Evolutionary conservation across 2,113 vertebrate species (phyloP), one percentile per base, ranked within the genome.

Genomic region (Scopus umbretta): DNA sequence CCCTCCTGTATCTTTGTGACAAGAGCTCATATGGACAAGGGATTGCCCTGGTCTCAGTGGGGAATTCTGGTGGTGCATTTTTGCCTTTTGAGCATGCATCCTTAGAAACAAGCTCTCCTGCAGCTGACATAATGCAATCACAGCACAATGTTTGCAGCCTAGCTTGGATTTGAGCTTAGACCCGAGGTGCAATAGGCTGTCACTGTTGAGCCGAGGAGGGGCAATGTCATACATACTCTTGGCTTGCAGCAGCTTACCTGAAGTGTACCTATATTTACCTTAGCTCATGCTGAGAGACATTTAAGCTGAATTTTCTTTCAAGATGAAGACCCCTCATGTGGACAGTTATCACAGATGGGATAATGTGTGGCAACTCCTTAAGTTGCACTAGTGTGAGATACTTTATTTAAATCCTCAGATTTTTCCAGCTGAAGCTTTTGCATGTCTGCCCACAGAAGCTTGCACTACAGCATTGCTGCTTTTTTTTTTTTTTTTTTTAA

Each of bases 81-180:
- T 65, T 94, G 34, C 34, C 16, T 85, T 89, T 53, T 63, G 49
- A 80, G 49, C 2, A 1, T 27, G 56, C 32, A 79, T 56, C 43
- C 47, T 80, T 91, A 30, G 50, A 42, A 67, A 38, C 16, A 27
- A 84, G 29, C 32, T 92, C 22, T 86, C 16, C 29, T 72, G 40
- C 13, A 19, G 16, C 29, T 84, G 43, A 6, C 0, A 43, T 43
- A 2, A 1, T 38, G 34, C 17, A 50, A 1, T 81, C 2, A 1
- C 8, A 45, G 56, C 23, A 63, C n/a, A 27, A 17, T 23, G 9
- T 36, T 75, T 95, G n/a, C 56, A 75, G 62, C 52, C 18, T 49
- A 16, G 14, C 27, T 72, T 91, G 52, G 52, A 3, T 80, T 61
- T 38, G 43, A 56, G 34, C 62, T 89, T 36, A 15, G 30, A 50